A percentile compares a stretch with the other conserved stretches of the same genome.
Conservation (phyloP, 2,113 vertebrate genomes). For the Varanus komodoensis region DNA sequence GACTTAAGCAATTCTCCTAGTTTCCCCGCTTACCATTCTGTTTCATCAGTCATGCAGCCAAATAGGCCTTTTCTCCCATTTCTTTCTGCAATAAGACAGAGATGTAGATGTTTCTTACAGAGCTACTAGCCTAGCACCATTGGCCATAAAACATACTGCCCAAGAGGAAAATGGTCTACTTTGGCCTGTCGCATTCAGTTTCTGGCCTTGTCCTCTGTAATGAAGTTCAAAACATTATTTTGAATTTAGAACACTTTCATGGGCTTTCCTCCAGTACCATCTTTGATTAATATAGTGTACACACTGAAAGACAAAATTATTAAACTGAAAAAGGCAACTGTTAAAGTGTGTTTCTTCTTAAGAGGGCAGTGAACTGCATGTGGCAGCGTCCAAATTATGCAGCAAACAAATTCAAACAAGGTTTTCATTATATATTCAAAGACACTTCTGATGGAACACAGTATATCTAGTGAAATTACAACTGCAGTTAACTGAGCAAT, state of each 20-base stretch:
- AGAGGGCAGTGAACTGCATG: background rate
- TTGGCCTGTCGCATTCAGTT: background rate
- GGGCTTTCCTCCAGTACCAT: background rate
- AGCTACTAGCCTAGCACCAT: background rate
- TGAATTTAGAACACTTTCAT: constrained; percentile 32
- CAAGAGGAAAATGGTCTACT: constrained; percentile 24
- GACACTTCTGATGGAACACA: constrained; percentile 9
- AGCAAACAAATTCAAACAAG: constrained; percentile 10
- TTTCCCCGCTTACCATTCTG: background rate
- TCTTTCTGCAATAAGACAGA: background rate
- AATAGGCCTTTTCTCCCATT: background rate
- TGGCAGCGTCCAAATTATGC: background rate
- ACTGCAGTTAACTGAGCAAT: constrained; percentile 9
- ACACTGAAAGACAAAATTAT: background rate
- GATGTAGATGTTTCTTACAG: background rate
- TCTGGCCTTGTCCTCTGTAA: rapidly evolving
- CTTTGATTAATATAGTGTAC: background rate
- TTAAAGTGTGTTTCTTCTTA: background rate
- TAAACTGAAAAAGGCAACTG: constrained; percentile 6
- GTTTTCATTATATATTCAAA: background rate
- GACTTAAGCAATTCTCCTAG: background rate
- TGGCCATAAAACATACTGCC: background rate
- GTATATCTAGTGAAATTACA: constrained; percentile 12
- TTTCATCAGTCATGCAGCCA: background rate
- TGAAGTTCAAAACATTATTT: background rate